Conservation (phyloP, 53 echinoderm and acorn worm genomes). For the Stichopus horrens region DNA sequence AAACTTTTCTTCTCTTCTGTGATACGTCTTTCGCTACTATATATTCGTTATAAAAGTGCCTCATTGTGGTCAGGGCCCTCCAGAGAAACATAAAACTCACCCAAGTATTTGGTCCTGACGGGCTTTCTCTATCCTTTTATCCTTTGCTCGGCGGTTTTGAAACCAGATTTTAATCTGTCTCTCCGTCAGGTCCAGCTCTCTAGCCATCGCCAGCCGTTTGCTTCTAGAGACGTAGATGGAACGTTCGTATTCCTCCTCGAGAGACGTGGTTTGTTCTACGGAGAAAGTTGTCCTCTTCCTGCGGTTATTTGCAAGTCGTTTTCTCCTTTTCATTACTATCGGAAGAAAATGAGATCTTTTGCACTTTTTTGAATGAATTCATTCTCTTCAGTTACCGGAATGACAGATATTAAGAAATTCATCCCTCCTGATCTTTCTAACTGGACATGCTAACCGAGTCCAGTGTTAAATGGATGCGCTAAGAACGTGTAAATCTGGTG, state of each 20-base stretch:
- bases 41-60: no score
- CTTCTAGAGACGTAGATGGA: constrained; percentile 86
- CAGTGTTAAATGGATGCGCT: no score
- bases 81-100: constrained; percentile 46
- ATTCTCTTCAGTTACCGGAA: no score
- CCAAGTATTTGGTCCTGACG: constrained; percentile 93
- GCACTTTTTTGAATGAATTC: no score
- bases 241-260: constrained; percentile 90
- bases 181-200: constrained; percentile 80
- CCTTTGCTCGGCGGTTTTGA: constrained; percentile 93
- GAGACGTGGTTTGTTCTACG: constrained; percentile 86
- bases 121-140: constrained; percentile 95
- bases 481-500: no score
- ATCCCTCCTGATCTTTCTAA: no score
- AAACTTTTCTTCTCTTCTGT: no score
- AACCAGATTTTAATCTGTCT: constrained; percentile 98
- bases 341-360: no score
- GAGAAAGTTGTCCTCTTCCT: constrained; percentile 96
- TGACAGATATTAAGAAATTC: no score
- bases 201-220: constrained; percentile 81
- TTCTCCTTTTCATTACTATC: constrained; percentile 73
- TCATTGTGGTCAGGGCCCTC: no score
- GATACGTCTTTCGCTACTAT: no score
- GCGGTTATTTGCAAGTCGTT: constrained; percentile 77
- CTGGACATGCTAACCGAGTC: no score